Percentiles rank a stretch among this genome's conserved stretches.
Evolutionary conservation across 2,888 invertebrate species (phyloP).

Genomic region (Periphyllus acericola): DNA sequence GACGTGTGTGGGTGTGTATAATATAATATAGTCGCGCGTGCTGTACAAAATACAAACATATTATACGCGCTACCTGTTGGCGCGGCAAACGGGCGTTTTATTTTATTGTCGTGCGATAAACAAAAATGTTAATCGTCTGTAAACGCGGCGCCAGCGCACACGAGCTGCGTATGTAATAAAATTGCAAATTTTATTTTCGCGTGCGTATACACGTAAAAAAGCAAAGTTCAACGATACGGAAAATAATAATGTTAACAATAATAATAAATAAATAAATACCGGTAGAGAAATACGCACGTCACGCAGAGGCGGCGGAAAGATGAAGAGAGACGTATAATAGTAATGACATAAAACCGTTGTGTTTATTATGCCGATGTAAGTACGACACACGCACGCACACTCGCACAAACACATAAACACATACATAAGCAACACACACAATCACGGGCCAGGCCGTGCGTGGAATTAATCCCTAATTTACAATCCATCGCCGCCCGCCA

Average conservation of each 20-base stretch:
- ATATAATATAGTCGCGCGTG: background rate
- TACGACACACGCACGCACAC: background rate
- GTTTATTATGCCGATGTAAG: conserved; percentile 7
- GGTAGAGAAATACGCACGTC: conserved; percentile 3
- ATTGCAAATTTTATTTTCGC: conserved; percentile 18
- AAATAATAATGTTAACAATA: background rate
- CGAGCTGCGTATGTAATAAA: conserved; percentile 1
- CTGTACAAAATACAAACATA: background rate
- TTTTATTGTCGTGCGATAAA: conserved; percentile 49
- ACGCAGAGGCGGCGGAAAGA: background rate
- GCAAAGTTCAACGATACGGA: conserved; percentile 10
- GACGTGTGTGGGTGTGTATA: background rate
- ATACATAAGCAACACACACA: too few relatives aligned
- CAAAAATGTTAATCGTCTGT: conserved; percentile 45
- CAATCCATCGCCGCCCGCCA: conserved; percentile 10
- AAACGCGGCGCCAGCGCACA: conserved; percentile 23
- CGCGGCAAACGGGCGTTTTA: conserved; percentile 34
- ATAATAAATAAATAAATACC: background rate
- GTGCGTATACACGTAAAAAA: background rate
- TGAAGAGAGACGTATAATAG: background rate
- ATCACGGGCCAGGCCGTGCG: background rate
- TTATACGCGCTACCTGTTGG: conserved; percentile 37
- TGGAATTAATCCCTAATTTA: conserved; percentile 50
- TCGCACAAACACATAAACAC: too few relatives aligned
- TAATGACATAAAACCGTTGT: conserved; percentile 28